Base-by-base conservation (phyloP, 2,888 invertebrate species). In the Drosophila antonietae region DNA sequence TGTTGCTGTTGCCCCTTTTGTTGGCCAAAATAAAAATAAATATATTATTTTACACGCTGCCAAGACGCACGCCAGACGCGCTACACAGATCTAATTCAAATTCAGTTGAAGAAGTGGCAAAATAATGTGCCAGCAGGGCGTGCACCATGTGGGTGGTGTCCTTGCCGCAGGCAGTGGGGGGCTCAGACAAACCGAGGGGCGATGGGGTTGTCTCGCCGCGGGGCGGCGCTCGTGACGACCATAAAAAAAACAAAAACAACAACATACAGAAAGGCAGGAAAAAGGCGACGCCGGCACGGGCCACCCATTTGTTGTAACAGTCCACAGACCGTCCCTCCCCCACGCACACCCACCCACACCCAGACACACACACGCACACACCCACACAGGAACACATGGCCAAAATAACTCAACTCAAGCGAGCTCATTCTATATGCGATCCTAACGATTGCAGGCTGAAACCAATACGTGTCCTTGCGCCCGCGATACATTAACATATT, bases 31-130 rank as follows among this genome's bases (percentile, higher is more conserved):
- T 85, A 87, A 87, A 86, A 87, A 83, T 87, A 88, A 83, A 87
- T 86, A 87, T 88, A 88, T 88, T 86, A 88, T 88, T 87, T 87
- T 86, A 86, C 86, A 87, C 88, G 86, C 81, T 82, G 75, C 67
- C 81, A 86, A 81, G 75, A 88, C 84, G 80, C 87, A 73, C 80
- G 80, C 87, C 84, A 87, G 81, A 87, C 83, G 70, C 67, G 47
- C 56, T 62, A 64, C 62, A 69, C 79, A 90, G 87, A 89, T 87
- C 90, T 90, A 87, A 87, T 87, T 87, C 90, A 90, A 87, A 87
- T 87, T 87, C 87, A 90, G 90, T 76, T 73, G 83, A 87, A 87
- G 85, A 88, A 87, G 85, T 85, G 85, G 85, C 85, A 85, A 85
- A 87, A 85, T 85, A 85, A 85, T 85, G 85, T 85, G 85, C 74